These are phyloP conservation scores for Ptychadena robeensis DNA, from an alignment of 2,797 vertebrate species.

Conservation along the genomic window DNA sequence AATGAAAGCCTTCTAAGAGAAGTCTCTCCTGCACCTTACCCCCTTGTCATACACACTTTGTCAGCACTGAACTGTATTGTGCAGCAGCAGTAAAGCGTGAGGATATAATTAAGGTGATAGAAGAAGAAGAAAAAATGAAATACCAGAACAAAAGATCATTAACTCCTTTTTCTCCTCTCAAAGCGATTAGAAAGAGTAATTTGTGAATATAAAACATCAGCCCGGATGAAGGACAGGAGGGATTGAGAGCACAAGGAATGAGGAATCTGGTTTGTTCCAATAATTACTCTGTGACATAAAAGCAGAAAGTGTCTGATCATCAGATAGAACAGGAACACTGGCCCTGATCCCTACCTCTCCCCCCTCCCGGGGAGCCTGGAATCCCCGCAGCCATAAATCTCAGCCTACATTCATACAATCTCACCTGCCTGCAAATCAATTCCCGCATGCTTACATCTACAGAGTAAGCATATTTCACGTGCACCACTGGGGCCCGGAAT, in stretches of 20 bases:
- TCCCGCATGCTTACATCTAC: conserved; percentile 9
- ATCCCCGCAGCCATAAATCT: conserved; percentile 50
- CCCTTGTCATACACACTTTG: conserved; percentile 6
- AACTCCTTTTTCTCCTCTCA: neutral
- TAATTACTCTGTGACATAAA: conserved; percentile 12
- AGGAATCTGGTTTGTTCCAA: conserved; percentile 10
- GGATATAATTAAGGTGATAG: neutral
- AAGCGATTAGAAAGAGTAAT: neutral
- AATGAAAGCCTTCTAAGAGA: conserved; percentile 31
- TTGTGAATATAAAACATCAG: neutral
- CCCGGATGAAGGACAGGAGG: neutral
- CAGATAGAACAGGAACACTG: conserved; percentile 10
- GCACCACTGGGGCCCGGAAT: neutral
- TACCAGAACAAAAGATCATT: neutral
- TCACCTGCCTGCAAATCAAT: conserved; percentile 46
- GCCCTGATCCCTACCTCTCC: conserved; percentile 22
- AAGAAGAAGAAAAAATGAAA: neutral
- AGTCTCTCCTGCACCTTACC: conserved; percentile 4
- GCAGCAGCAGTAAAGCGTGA: neutral
- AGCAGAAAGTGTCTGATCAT: conserved; percentile 30
- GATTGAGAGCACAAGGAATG: neutral
- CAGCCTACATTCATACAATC: conserved; percentile 19
- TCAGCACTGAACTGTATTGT: conserved; percentile 16
- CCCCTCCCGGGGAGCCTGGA: conserved; percentile 12
- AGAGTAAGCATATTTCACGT: conserved; percentile 48